phyloP scores from a whole-genome alignment of 2,797 vertebrate genomes.

The Pyrocephalus nanus region DNA sequence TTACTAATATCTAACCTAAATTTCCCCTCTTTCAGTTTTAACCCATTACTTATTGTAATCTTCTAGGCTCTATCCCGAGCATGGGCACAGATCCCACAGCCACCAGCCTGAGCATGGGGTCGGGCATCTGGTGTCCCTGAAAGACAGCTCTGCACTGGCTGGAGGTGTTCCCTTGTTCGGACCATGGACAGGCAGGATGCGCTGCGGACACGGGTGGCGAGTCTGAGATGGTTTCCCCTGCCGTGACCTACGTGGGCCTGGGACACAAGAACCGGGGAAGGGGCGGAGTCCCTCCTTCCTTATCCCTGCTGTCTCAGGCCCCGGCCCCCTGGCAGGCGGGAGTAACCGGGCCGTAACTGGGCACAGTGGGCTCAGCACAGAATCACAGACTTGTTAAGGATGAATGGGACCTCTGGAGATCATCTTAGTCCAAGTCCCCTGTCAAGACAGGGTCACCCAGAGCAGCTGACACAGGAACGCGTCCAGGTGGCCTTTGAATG shows the following conservation, averaged over 20 bases:
- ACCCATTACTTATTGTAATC: background rate
- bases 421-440: background rate
- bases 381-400: background rate
- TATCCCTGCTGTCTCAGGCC: too few species aligned
- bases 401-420: background rate
- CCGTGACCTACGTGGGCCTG: accelerated
- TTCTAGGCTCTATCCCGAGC: background rate
- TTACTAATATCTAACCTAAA: background rate
- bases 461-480: background rate
- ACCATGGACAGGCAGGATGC: accelerated
- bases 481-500: background rate
- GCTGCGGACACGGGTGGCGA: accelerated
- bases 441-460: background rate
- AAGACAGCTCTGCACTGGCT: background rate
- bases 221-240: too few species aligned
- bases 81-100: accelerated
- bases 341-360: background rate
- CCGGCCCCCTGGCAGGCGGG: accelerated
- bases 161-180: background rate
- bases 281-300: background rate
- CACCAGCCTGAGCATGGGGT: accelerated
- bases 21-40: background rate
- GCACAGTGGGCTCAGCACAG: background rate
- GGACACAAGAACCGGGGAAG: background rate
- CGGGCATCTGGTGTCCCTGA: accelerated